Conservation (phyloP, 2,888 invertebrate species). For the Steinernema hermaphroditum region DNA sequence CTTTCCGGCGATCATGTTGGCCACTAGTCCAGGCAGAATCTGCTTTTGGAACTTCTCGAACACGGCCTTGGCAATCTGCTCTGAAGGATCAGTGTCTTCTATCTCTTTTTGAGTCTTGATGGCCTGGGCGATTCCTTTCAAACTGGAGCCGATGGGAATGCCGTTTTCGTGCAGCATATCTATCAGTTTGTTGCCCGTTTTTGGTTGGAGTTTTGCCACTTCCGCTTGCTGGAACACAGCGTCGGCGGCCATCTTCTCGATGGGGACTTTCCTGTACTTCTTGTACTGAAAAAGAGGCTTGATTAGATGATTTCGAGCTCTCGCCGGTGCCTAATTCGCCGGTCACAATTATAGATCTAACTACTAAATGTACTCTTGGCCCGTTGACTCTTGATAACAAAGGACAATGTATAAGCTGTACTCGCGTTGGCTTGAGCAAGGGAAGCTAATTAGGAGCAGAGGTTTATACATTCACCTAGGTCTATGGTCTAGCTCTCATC, state of each 20-base stretch:
- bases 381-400: too few species aligned
- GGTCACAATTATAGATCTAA: too few species aligned
- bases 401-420: too few species aligned
- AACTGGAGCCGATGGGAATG: conserved; percentile 54
- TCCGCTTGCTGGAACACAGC: conserved; percentile 59
- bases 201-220: conserved; percentile 50
- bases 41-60: conserved; percentile 62
- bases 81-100: conserved; percentile 55
- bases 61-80: conserved; percentile 60
- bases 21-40: conserved; percentile 59
- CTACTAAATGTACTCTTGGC: too few species aligned
- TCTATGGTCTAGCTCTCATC: too few species aligned
- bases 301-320: too few species aligned
- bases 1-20: conserved; percentile 49
- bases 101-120: conserved; percentile 55
- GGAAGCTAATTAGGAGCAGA: too few species aligned
- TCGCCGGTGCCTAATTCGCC: too few species aligned
- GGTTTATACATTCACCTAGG: too few species aligned
- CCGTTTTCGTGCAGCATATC: conserved; percentile 62
- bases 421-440: too few species aligned
- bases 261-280: conserved; percentile 56
- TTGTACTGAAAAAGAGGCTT: conserved; percentile 54
- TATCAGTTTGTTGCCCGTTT: conserved; percentile 55
- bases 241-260: conserved; percentile 57
- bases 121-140: conserved; percentile 55